A percentile compares a stretch with the other conserved stretches of the same genome.
phyloP scores from a whole-genome alignment of 2,797 vertebrate genomes.

The Melanogrammus aeglefinus region DNA sequence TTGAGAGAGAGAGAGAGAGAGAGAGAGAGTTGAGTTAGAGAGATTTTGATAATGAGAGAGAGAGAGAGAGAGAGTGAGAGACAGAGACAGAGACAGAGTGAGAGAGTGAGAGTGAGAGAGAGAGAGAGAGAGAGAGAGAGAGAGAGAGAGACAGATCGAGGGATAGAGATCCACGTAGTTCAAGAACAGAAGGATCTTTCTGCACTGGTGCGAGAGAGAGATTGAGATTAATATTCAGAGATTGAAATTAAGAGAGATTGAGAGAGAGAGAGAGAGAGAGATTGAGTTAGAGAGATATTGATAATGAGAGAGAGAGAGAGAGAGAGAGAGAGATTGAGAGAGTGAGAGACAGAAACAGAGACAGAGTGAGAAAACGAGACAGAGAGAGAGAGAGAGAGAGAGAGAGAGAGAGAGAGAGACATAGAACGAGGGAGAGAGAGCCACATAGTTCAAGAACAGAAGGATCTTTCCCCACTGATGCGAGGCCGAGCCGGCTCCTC shows the following conservation, averaged over 20 bases:
- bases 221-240: too few species aligned
- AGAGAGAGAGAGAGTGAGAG: too few species aligned
- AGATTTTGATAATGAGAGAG: too few species aligned
- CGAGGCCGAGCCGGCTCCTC: background rate
- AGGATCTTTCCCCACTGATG: background rate
- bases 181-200: slow-evolving; percentile 5
- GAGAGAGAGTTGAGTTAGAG: too few species aligned
- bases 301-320: too few species aligned
- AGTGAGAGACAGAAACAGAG: background rate
- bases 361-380: background rate
- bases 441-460: slow-evolving; percentile 6
- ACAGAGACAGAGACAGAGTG: background rate
- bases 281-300: too few species aligned
- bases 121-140: too few species aligned
- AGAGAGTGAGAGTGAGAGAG: background rate
- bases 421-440: background rate
- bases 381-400: background rate
- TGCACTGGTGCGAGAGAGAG: background rate
- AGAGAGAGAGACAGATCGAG: background rate
- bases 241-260: too few species aligned
- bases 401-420: background rate
- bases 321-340: background rate
- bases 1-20: too few species aligned
- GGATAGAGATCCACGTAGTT: background rate
- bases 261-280: too few species aligned